These are phyloP conservation scores for Drosophila nigricruria DNA, from an alignment of 2,888 invertebrate genomes.

Conservation along the genomic window DNA sequence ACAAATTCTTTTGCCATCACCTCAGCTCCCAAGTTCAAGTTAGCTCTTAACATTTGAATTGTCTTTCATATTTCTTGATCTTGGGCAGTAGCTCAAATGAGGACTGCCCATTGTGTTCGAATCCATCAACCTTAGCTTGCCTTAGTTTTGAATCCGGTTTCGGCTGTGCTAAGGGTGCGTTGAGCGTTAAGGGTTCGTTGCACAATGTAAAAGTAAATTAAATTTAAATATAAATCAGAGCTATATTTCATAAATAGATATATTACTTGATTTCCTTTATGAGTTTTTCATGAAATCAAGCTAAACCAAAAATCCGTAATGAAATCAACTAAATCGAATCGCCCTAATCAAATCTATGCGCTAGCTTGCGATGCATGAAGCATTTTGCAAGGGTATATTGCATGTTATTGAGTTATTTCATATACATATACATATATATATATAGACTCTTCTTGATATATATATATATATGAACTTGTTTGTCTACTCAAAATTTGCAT, in stretches of 20 bases:
- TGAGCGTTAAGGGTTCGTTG: background rate
- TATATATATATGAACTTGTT: slow-evolving; percentile 17
- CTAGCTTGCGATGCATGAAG: background rate
- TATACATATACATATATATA: background rate
- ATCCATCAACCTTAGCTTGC: background rate
- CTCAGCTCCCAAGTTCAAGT: too few species aligned
- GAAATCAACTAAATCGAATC: background rate
- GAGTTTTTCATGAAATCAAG: background rate
- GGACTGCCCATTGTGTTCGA: background rate
- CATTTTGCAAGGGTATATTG: background rate
- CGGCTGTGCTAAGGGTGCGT: background rate
- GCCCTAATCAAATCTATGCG: background rate
- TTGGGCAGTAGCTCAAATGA: background rate
- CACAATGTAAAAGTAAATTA: background rate
- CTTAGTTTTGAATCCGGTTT: background rate
- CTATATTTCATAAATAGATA: background rate
- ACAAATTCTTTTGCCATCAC: too few species aligned
- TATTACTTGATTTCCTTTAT: background rate
- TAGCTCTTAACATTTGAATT: too few species aligned
- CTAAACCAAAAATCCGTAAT: background rate
- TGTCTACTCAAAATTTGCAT: slow-evolving; percentile 40
- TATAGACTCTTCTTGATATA: background rate
- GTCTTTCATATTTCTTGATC: background rate
- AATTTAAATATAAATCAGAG: slow-evolving; percentile 1
- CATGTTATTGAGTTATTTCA: background rate